Evolutionary conservation across 37 sponge, comb jelly and placozoan genomes (phyloP), one percentile per base, ranked within the genome.

Genomic region (Mnemiopsis leidyi): DNA sequence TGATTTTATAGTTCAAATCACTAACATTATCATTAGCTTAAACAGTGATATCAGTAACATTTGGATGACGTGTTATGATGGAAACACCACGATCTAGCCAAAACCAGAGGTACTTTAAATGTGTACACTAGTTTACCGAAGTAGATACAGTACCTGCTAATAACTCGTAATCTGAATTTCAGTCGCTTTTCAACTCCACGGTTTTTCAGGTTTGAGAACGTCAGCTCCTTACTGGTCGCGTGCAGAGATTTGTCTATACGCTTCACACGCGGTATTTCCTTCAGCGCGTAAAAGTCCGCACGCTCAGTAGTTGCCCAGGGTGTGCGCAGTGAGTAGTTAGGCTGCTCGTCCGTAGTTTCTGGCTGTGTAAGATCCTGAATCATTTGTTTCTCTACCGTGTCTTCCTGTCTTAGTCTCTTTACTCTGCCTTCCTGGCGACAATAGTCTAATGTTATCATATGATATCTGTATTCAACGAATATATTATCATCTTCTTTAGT

Each of bases 251-350:
- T 40, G 39, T 38, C 90, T 1, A 40, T 21, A 3, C 90, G 90
- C 48, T 85, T 85, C 25, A 85, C 61, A 3, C 48, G 90, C 1
- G 90, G 90, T 39, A 85, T 85, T 26, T 85, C 90, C 39, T 85
- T 85, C 26, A 85, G 90, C 7, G 90, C 90, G 90, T 85, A 85
- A 37, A 85, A 85, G 29, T 85, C 90, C 23, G 90, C 40, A 0
- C 79, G 32, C 79, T 77, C 79, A n/a, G 90, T 28, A 0, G 90
- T 85, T 3, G 90, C 90, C 90, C 90, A 85, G 61, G 90, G 90
- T 0, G 90, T 85, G 40, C 61, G 16, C 28, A 85, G 90, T 23
- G 61, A 20, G 18, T 37, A 9, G 3, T 13, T 7, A 5, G 25
- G 30, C 36, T 77, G 35, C 33, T 77, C 79, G 18, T 32, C 35